These are phyloP conservation scores for Potorous gilbertii DNA, from an alignment of 2,797 vertebrate species.

Conservation along the genomic window DNA sequence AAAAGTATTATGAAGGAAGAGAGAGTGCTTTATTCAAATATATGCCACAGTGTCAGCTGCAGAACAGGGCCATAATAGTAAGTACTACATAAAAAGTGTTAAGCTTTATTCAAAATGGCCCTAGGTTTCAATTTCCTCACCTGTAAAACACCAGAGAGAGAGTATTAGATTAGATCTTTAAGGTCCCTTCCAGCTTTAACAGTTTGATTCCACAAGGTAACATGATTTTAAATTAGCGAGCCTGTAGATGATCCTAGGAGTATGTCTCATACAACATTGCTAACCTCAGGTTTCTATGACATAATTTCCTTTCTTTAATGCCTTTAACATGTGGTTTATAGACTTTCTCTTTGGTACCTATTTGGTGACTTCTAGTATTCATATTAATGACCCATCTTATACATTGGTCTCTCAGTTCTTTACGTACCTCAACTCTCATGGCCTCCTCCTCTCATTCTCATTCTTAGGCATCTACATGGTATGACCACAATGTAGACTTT, in stretches of 20 bases:
- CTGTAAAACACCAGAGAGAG: constrained; percentile 3
- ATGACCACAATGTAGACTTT: neutral
- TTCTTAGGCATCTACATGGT: neutral
- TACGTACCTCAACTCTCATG: neutral
- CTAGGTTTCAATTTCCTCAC: neutral
- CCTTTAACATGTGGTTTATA: neutral
- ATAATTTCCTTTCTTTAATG: neutral
- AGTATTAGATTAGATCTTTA: neutral
- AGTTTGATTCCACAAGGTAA: neutral
- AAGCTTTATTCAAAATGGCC: neutral
- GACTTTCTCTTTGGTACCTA: neutral
- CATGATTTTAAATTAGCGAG: neutral
- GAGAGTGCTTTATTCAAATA: neutral
- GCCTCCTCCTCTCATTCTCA: neutral
- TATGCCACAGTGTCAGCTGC: neutral
- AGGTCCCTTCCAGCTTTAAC: neutral
- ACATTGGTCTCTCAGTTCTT: neutral
- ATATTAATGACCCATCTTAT: neutral
- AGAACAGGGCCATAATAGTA: neutral
- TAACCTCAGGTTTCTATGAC: neutral
- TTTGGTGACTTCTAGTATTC: neutral
- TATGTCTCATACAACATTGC: neutral
- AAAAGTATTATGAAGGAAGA: neutral
- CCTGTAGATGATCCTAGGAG: neutral
- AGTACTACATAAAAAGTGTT: neutral